phyloP scores from a whole-genome alignment of 2,888 invertebrate genomes.

The Drosophila leonis region DNA sequence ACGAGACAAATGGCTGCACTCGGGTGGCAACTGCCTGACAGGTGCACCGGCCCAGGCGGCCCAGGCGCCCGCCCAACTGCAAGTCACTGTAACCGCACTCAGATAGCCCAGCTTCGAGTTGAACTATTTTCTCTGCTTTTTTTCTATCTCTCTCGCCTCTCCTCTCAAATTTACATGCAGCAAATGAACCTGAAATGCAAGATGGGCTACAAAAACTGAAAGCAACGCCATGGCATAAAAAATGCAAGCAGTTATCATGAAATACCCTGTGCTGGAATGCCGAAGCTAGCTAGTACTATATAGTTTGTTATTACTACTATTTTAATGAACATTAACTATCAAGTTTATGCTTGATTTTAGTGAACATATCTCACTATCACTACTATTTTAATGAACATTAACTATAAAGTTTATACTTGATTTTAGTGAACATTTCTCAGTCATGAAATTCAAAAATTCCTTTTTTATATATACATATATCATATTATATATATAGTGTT shows the following conservation, averaged over 20 bases:
- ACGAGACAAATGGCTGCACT: constrained; percentile 70
- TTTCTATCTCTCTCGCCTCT: not conserved
- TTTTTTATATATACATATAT: no score
- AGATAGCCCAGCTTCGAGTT: constrained; percentile 41
- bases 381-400: not conserved
- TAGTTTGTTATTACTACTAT: not conserved
- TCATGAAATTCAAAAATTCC: no score
- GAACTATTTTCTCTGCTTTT: not conserved
- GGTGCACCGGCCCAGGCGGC: constrained; percentile 42
- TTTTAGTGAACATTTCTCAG: no score
- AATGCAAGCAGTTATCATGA: not conserved
- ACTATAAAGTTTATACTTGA: no score
- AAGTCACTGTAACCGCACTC: constrained; percentile 62
- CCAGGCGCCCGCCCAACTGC: constrained; percentile 35
- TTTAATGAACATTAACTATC: no score
- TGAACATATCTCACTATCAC: no score
- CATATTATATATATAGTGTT: no score
- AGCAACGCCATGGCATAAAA: not conserved
- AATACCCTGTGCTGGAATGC: not conserved
- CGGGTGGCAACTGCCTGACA: constrained; percentile 66
- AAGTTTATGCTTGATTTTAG: no score
- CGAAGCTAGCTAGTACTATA: not conserved
- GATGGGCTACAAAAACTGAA: constrained; percentile 18
- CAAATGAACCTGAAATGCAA: constrained; percentile 72
- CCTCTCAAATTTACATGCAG: constrained; percentile 69